phyloP scores from a whole-genome alignment of 2,888 invertebrate genomes.

The Pandemis cinnamomeana region DNA sequence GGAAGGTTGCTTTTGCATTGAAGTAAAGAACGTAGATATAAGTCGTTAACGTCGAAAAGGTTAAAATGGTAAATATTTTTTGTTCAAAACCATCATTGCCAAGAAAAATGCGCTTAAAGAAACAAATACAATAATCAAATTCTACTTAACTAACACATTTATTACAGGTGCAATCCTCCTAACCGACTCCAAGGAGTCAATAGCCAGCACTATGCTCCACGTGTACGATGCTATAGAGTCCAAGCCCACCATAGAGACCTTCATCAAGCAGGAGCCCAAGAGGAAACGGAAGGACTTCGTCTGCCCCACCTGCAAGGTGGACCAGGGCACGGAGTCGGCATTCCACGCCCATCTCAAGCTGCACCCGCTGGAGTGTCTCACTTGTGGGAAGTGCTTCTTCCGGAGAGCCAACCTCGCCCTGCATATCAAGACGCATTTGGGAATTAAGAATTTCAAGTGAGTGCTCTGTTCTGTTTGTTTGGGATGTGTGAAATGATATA shows the following conservation, averaged over 20 bases:
- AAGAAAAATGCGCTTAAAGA: no score
- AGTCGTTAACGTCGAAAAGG: no score
- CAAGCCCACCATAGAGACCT: conserved; percentile 75
- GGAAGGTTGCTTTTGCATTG: no score
- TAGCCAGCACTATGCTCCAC: conserved; percentile 63
- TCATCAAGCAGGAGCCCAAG: conserved; percentile 78
- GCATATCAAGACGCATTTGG: conserved; percentile 92
- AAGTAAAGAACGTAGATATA: no score
- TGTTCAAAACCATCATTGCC: no score
- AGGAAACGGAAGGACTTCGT: conserved; percentile 65
- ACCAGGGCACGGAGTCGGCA: conserved; percentile 87
- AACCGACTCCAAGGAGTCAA: conserved; percentile 67
- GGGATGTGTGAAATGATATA: no score
- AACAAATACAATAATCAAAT: no score
- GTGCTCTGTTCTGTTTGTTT: conserved; percentile 46
- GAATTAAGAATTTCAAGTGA: conserved; percentile 88
- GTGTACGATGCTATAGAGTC: conserved; percentile 68
- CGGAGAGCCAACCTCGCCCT: conserved; percentile 89
- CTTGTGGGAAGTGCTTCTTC: conserved; percentile 92
- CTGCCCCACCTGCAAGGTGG: conserved; percentile 81
- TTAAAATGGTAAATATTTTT: no score
- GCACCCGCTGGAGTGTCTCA: conserved; percentile 92
- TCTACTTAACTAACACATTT: conserved; percentile 43
- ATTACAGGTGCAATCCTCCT: conserved; percentile 61
- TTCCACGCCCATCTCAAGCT: conserved; percentile 90